phyloP scores from a whole-genome alignment of 2,113 vertebrate genomes.

The Bubalus kerabau region DNA sequence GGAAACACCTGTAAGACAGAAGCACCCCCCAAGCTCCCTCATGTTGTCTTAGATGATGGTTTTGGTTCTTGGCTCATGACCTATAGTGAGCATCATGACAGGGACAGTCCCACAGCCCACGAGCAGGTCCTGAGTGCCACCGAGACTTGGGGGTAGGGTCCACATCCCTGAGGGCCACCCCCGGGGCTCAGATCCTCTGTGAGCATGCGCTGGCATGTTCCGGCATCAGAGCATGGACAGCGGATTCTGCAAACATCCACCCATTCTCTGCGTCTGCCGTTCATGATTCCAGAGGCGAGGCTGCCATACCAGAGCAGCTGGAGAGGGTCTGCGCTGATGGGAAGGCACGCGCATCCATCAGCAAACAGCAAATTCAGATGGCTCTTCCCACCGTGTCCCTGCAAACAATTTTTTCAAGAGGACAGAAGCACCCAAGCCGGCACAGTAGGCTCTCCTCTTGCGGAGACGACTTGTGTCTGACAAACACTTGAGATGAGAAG shows the following conservation, averaged over 20 bases:
- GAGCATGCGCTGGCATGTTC: rapidly evolving
- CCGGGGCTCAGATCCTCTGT: rapidly evolving
- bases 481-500: neutral
- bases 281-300: rapidly evolving
- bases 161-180: rapidly evolving
- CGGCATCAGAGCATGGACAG: rapidly evolving
- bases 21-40: neutral
- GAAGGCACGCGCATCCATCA: rapidly evolving
- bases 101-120: rapidly evolving
- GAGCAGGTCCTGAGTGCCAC: neutral
- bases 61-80: neutral
- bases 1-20: rapidly evolving
- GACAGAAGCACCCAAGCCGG: neutral
- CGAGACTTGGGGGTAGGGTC: rapidly evolving
- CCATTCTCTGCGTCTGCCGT: rapidly evolving
- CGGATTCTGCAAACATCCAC: rapidly evolving
- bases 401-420: neutral
- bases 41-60: rapidly evolving
- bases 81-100: neutral
- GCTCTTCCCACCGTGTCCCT: rapidly evolving
- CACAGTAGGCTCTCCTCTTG: rapidly evolving
- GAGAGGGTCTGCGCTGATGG: rapidly evolving
- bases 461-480: rapidly evolving
- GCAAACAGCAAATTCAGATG: neutral
- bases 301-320: rapidly evolving